These are phyloP conservation scores for Ephydatia muelleri DNA, from an alignment of 37 sponge, comb jelly and placozoan species.

Conservation along the genomic window DNA sequence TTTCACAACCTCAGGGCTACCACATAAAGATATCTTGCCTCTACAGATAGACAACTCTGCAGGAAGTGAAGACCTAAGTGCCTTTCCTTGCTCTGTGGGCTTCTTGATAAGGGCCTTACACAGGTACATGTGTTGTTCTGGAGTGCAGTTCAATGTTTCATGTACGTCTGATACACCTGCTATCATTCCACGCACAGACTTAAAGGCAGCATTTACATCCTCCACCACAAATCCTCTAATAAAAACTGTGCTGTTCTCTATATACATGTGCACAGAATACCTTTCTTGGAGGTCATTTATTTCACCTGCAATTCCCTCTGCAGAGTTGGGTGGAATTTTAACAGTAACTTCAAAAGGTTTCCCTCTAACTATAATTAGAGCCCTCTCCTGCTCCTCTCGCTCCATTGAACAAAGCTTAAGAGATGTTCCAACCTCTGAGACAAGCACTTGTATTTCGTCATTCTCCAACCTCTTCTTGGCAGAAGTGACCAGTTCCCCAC, in stretches of 20 bases:
- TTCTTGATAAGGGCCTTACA: neutral
- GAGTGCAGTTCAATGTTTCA: conserved; percentile 8
- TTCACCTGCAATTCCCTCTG: neutral
- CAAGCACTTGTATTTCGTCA: neutral
- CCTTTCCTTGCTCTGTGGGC: neutral
- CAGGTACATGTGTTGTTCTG: conserved; percentile 19
- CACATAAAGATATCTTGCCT: conserved; percentile 4
- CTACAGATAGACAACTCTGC: neutral
- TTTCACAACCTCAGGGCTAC: conserved; percentile 18
- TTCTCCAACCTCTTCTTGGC: neutral
- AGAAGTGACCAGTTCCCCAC: neutral
- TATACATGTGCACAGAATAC: neutral
- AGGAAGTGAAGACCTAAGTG: neutral
- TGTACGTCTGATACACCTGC: neutral
- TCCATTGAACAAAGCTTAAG: neutral
- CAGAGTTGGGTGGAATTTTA: neutral
- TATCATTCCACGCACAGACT: neutral
- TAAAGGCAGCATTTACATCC: neutral
- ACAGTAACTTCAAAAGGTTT: conserved; percentile 1
- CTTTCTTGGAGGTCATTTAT: neutral
- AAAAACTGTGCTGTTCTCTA: neutral
- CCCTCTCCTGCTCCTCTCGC: neutral
- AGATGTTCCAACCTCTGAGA: neutral
- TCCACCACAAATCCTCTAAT: conserved; percentile 8
- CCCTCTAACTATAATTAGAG: neutral